A percentile compares a stretch with the other conserved stretches of the same genome.
phyloP scores from a whole-genome alignment of 1,140 invertebrate species.

The Copidosoma floridanum region DNA sequence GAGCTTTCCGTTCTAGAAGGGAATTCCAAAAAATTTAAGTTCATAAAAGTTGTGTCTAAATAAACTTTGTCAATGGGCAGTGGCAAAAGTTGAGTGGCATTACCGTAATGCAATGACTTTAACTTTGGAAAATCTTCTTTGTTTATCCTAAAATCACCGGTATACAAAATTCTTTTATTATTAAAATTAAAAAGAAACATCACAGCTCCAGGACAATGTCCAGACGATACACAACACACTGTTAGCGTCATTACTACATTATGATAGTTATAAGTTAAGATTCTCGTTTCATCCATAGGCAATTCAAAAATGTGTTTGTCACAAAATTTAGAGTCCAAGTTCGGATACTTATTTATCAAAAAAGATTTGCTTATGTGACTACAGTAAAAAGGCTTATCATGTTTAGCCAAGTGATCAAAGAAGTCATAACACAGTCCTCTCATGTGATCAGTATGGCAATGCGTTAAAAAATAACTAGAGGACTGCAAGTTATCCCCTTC shows the following conservation, averaged over 20 bases:
- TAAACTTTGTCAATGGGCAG: slow-evolving; percentile 62
- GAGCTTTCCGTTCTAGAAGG: slow-evolving; percentile 62
- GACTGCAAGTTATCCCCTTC: slow-evolving; percentile 54
- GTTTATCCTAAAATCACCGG: slow-evolving; percentile 69
- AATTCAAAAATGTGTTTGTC: slow-evolving; percentile 3
- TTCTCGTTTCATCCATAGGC: slow-evolving; percentile 23
- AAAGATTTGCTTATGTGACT: slow-evolving; percentile 43
- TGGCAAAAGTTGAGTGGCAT: slow-evolving; percentile 32
- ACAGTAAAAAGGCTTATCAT: slow-evolving; percentile 45
- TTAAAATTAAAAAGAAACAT: slow-evolving; percentile 69
- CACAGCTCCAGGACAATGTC: slow-evolving; percentile 71
- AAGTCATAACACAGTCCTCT: slow-evolving; percentile 55
- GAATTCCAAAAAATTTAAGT: slow-evolving; percentile 54
- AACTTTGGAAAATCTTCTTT: slow-evolving; percentile 58
- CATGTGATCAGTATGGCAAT: slow-evolving; percentile 69
- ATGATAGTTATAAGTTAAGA: slow-evolving; percentile 36
- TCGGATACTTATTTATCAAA: slow-evolving; percentile 28
- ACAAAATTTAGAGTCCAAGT: background rate
- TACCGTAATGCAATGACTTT: slow-evolving; percentile 55
- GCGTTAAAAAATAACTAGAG: slow-evolving; percentile 65
- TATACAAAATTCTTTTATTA: slow-evolving; percentile 61
- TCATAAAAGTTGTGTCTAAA: slow-evolving; percentile 71
- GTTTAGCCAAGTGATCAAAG: slow-evolving; percentile 30
- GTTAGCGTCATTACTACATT: slow-evolving; percentile 44
- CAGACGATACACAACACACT: slow-evolving; percentile 65